Base-by-base conservation (phyloP, 1,140 invertebrate genomes). In the Drosophila watanabei region DNA sequence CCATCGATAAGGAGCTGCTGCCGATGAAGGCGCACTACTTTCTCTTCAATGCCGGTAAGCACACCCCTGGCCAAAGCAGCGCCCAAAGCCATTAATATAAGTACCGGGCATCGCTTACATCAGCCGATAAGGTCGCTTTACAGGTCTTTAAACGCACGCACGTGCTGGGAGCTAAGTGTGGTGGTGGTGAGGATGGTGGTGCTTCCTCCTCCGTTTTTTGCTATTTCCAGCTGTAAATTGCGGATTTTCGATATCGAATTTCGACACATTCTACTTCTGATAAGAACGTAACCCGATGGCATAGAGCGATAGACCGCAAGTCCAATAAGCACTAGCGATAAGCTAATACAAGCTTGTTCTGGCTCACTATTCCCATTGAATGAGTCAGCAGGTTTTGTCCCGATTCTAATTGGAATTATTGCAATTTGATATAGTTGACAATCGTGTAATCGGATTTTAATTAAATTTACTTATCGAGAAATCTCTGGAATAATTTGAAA, bases 11-110 rank as follows among this genome's bases (percentile, higher is more conserved):
- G 88, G 95, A 96, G 43, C 93, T 98, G 43, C 85, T 98, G 80
- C 97, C 97, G 45, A 96, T 98, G 88, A 98, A 98, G 92, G 96
- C 95, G 4, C 97, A 98, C 94, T 98, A 96, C 93, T 98, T 98
- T 93, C 94, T 98, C 18, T 97, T 96, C 79, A 97, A 97, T 95
- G 97, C 97, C 88, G 98, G 98, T 98, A 94, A 95, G 93, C 56
- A 30, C 1, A 16, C 9, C 9, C 20, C 32, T 10, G 37, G 5
- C 43, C 1, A 43, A 58, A 16, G 16, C n/a, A 11, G 30, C 45
- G 6, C 18, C 32, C 48, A 35, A 75, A 65, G 51, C 56, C 46
- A 81, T 81, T 76, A 80, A 57, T 41, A 7, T 51, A 51, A 75
- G 45, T 61, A 64, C 39, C 60, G 48, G 35, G 37, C 63, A 62